Evolutionary conservation across 2,888 invertebrate species (phyloP), one percentile per base, ranked within the genome.

Genomic region (Holacanthella duospinosa): DNA sequence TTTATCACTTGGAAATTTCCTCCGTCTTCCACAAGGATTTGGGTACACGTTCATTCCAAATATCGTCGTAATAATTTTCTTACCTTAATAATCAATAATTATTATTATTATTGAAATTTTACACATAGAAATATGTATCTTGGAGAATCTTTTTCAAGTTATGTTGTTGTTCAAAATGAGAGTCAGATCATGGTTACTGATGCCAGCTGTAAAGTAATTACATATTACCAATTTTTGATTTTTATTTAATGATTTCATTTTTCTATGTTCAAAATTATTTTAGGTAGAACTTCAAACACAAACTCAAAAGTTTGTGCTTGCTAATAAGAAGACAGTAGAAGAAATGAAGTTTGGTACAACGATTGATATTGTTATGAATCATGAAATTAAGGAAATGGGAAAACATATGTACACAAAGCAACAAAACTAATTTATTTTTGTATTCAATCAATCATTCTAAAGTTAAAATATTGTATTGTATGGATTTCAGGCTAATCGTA

Each of bases 301-400:
- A 75, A 80, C 88, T 2, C 93, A 95, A 75, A 84, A 89, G 68
- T 86, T 95, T 74, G 84, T 87, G 60, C 79, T 97, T 64, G 85
- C 89, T 3, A 86, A 87, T 71, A 84, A 84, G 73, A 85, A 86
- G 74, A 73, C 77, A 69, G 76, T 79, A 57, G 76, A 78, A 29
- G 80, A 82, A 72, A 78, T 86, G 65, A 78, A 78, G 56, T 86
- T 92, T 1, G 89, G 91, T 74, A 86, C 88, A 75, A 94, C 92
- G 16, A 82, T 95, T 21, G 93, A 95, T 79, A 89, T 94, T 79
- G 91, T 97, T 43, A 93, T 97, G 75, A 90, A 93, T 75, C 95
- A 99, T 80, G 97, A 99, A 83, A 95, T 99, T n/a, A 97, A 96
- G 79, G 97, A 99, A 80, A 86, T 94, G 72, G 97, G 97, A 53